Evolutionary conservation across 2,888 invertebrate genomes (phyloP).

Genomic region (Hetaerina titia): DNA sequence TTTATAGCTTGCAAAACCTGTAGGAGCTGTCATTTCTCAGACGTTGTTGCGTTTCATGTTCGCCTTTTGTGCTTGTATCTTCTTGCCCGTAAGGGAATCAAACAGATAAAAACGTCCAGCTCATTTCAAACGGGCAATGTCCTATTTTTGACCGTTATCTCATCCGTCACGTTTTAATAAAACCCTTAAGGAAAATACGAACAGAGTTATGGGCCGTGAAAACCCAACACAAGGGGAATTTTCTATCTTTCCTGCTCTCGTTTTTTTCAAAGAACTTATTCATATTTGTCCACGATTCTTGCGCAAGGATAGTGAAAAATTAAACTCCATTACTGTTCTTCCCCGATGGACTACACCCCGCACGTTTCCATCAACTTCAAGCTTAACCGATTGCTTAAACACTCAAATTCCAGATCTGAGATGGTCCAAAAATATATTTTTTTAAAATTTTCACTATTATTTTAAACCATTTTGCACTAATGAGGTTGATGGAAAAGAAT

Average conservation of each 20-base stretch:
- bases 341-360: too few species aligned
- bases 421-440: too few species aligned
- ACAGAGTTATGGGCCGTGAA: neutral
- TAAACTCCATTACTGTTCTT: too few species aligned
- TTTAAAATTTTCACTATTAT: too few species aligned
- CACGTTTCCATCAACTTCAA: too few species aligned
- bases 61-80: neutral
- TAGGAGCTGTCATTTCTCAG: conserved; percentile 21
- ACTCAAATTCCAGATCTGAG: too few species aligned
- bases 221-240: neutral
- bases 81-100: neutral
- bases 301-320: neutral
- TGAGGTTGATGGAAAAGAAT: too few species aligned
- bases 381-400: too few species aligned
- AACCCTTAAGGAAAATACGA: neutral
- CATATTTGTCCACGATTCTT: neutral
- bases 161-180: neutral
- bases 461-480: too few species aligned
- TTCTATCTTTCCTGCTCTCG: neutral
- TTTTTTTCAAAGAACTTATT: neutral
- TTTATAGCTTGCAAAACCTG: conserved; percentile 1
- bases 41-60: neutral
- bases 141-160: neutral
- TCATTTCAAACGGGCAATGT: neutral
- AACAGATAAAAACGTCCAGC: neutral